Percentiles rank a stretch among this genome's conserved stretches.
Conservation (phyloP, 2,797 vertebrate genomes). For the Oophaga sylvatica region DNA sequence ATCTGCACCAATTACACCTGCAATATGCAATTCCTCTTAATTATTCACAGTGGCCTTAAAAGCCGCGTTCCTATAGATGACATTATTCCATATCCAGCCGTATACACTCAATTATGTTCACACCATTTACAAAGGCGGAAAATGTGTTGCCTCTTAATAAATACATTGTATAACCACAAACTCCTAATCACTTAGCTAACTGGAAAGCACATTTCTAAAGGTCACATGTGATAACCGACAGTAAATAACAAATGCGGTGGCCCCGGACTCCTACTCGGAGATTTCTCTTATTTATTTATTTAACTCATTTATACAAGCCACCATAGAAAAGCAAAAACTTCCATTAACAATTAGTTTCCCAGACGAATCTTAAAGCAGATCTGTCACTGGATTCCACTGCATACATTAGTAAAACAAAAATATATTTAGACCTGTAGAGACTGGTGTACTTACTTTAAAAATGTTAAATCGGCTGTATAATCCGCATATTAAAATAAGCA, state of each 20-base stretch:
- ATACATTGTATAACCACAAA: constrained; percentile 44
- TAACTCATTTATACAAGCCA: not conserved
- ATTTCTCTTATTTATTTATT: not conserved
- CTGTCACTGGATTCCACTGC: no score
- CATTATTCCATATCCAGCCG: constrained; percentile 19
- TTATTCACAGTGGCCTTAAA: constrained; percentile 25
- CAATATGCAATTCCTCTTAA: constrained; percentile 30
- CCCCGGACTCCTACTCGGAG: not conserved
- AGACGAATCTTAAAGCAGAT: not conserved
- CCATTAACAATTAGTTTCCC: constrained; percentile 17
- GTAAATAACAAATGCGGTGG: constrained; percentile 35
- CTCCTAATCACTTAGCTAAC: constrained; percentile 44
- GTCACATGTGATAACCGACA: constrained; percentile 49
- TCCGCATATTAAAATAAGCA: no score
- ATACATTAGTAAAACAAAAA: no score
- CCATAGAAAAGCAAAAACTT: constrained; percentile 20
- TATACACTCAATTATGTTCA: constrained; percentile 48
- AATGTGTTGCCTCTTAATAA: constrained; percentile 47
- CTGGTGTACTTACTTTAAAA: no score
- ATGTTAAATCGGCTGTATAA: no score
- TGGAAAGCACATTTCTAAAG: constrained; percentile 45
- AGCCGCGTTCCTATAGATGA: constrained; percentile 7
- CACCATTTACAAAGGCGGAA: constrained; percentile 42
- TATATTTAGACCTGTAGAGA: no score
- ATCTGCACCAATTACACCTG: constrained; percentile 38